Evolutionary conservation across 1,140 invertebrate species (phyloP), one percentile per base, ranked within the genome.

Genomic region (Brachionus paranguensis): DNA sequence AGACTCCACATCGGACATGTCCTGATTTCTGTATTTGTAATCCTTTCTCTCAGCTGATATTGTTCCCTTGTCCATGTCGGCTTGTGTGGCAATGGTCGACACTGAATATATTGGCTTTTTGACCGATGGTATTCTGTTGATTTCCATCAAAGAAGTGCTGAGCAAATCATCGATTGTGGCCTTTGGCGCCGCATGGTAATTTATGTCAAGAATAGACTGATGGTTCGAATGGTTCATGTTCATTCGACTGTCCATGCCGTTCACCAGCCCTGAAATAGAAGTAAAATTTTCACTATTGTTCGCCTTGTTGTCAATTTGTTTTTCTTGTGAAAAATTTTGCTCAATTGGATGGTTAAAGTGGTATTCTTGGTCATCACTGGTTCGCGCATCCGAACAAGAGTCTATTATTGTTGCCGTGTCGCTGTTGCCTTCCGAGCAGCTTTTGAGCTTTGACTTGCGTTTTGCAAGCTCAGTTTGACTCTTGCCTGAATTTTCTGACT

Each of bases 21-120:
- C 78, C 17, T 81, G 78, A 81, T 81, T 81, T 60, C 78, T 8
- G 37, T 81, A 81, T 7, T 81, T 81, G 33, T 45, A 64, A 60
- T 81, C 78, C n/a, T 68, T 60, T 81, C 78, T 81, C 43, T 81
- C 78, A 7, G 78, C 78, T 14, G 12, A 41, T 24, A 81, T 64
- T 10, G 78, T 64, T 12, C 78, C 78, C 20, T 68, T 60, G n/a
- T 81, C 78, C 78, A 81, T 64, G 27, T 81, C 78, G 29, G 78
- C 78, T 29, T 81, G 78, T 33, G 78, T 81, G 7, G 78, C 78
- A 27, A 81, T 68, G 4, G 78, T 81, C 11, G 78, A 81, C 3
- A 81, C 64, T 68, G 78, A 81, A 45, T 81, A 81, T 27, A 60
- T 24, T 1, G 64, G 78, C 33, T 81, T 81, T 68, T 81, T 81